Evolutionary conservation across 2,888 invertebrate species (phyloP).

Genomic region (Trimorus sp.): DNA sequence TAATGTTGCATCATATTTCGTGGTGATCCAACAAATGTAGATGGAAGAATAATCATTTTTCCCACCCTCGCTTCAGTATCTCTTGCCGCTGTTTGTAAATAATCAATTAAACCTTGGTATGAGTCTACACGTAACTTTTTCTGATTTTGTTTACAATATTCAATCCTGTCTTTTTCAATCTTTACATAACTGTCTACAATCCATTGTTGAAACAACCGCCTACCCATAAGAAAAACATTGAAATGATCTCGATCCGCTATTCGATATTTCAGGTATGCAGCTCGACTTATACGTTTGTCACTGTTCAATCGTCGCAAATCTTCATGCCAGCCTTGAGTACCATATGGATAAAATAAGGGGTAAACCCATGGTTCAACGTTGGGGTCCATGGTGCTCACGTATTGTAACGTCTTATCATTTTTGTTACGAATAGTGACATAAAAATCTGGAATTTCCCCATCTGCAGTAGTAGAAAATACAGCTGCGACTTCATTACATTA

Average conservation of each 20-base stretch:
- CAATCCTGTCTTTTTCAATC: neutral
- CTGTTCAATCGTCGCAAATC: no score
- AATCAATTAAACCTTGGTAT: constrained; percentile 3
- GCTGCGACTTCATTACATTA: neutral
- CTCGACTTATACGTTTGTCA: neutral
- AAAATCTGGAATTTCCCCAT: neutral
- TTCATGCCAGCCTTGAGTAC: no score
- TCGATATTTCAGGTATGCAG: constrained; percentile 3
- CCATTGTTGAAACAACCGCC: neutral
- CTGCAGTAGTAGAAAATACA: neutral
- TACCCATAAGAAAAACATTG: neutral
- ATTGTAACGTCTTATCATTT: neutral
- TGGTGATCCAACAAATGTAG: neutral
- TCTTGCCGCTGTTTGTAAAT: neutral
- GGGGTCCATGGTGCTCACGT: neutral
- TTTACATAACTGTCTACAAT: neutral
- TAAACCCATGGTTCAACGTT: no score
- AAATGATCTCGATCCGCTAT: neutral
- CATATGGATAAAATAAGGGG: no score
- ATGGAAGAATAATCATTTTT: constrained; percentile 5
- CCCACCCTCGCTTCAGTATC: neutral
- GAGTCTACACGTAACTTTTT: constrained; percentile 1
- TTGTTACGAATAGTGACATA: constrained; percentile 1
- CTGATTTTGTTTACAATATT: constrained; percentile 3
- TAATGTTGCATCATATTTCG: constrained; percentile 6